Conservation (phyloP, 2,797 vertebrate species). For the Hydrophis major region DNA sequence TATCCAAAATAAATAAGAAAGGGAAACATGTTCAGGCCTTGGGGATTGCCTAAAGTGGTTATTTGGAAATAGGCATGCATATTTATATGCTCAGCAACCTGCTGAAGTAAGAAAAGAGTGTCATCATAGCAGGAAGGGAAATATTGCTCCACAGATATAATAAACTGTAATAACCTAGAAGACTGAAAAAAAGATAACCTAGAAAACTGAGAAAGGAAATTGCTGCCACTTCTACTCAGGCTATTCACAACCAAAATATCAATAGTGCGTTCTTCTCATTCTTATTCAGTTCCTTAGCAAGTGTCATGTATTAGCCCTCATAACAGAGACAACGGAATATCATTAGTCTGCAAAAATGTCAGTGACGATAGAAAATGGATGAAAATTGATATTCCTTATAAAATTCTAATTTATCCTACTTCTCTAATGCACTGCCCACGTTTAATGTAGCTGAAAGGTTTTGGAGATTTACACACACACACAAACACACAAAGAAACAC, state of each 20-base stretch:
- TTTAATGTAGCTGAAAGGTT: conserved; percentile 6
- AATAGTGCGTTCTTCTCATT: neutral
- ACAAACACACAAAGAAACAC: neutral
- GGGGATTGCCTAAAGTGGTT: neutral
- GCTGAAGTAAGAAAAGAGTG: neutral
- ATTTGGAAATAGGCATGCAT: neutral
- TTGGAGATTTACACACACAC: neutral
- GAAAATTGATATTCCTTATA: conserved; percentile 3
- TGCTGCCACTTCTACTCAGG: neutral
- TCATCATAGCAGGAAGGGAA: neutral
- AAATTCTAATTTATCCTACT: neutral
- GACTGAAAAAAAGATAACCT: neutral
- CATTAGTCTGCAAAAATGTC: conserved; percentile 12
- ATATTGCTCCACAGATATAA: neutral
- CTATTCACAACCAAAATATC: neutral
- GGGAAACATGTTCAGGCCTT: neutral
- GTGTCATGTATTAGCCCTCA: neutral
- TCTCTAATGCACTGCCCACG: neutral
- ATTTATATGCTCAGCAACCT: neutral
- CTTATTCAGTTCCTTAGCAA: neutral
- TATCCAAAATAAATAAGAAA: neutral
- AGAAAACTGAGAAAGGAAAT: neutral
- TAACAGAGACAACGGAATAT: neutral
- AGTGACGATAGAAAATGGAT: conserved; percentile 10
- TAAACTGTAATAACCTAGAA: neutral